Evolutionary conservation across 2,888 invertebrate genomes (phyloP).

Genomic region (Seira musarum): DNA sequence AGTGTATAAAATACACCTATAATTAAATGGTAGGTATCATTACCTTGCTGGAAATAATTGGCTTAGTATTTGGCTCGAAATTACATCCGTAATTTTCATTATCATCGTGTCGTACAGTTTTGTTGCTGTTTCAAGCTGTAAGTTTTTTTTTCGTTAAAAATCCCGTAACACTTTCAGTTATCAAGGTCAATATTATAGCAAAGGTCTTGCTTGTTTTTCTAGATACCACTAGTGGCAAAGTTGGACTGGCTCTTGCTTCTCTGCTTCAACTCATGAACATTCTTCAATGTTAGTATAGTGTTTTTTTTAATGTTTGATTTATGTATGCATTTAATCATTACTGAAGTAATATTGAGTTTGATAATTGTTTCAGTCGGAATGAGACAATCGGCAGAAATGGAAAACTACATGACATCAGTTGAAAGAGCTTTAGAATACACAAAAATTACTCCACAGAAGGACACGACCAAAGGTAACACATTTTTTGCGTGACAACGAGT

Average conservation of each 20-base stretch:
- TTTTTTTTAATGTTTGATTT: constrained; percentile 71
- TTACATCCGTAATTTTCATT: constrained; percentile 90
- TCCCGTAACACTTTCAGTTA: not conserved
- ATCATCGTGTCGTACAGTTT: constrained; percentile 89
- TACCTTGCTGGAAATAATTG: constrained; percentile 93
- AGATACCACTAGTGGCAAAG: constrained; percentile 70
- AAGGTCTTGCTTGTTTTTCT: no score
- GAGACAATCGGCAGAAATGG: constrained; percentile 91
- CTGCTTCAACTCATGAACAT: constrained; percentile 73
- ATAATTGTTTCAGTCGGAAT: constrained; percentile 81
- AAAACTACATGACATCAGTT: constrained; percentile 89
- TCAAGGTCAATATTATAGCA: no score
- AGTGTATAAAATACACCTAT: no score
- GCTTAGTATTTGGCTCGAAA: constrained; percentile 94
- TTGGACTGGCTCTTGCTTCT: constrained; percentile 71
- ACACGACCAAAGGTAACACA: constrained; percentile 67
- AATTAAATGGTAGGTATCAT: no score
- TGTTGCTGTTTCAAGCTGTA: constrained; percentile 77
- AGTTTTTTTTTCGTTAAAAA: constrained; percentile 68
- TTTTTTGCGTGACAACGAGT: no score
- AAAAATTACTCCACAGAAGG: constrained; percentile 70
- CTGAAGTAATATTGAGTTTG: no score
- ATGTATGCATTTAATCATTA: no score
- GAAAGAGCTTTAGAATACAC: constrained; percentile 74
- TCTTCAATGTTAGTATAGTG: no score